Percentiles rank a stretch among this genome's conserved stretches.
Evolutionary conservation across 37 sponge, comb jelly and placozoan species (phyloP).

Genomic region (Chondrilla cf. caribensis): DNA sequence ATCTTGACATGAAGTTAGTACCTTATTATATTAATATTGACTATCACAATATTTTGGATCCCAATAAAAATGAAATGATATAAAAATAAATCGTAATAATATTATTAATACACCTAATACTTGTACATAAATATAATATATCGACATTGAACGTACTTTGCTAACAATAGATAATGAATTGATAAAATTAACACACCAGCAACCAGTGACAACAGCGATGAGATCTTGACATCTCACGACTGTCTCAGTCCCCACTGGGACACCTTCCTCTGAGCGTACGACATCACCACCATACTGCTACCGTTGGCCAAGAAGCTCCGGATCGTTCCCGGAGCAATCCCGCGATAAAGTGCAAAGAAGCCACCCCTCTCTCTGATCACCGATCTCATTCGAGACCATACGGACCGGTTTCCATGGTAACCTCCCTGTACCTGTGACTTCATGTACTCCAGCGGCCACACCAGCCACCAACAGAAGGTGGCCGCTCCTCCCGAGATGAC

Average conservation of each 20-base stretch:
- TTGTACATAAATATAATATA: too few relatives aligned
- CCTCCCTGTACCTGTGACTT: conserved; percentile 93
- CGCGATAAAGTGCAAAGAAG: conserved; percentile 85
- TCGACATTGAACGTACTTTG: too few relatives aligned
- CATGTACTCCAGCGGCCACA: conserved; percentile 99
- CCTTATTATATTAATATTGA: too few relatives aligned
- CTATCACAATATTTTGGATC: too few relatives aligned
- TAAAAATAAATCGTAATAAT: too few relatives aligned
- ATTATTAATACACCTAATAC: too few relatives aligned
- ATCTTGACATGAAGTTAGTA: too few relatives aligned
- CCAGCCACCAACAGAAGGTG: conserved; percentile 96
- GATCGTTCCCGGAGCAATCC: conserved; percentile 92
- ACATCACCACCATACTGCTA: conserved; percentile 96
- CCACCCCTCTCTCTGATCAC: conserved; percentile 84
- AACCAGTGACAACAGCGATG: too few relatives aligned
- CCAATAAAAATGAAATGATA: too few relatives aligned
- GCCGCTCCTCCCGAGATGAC: conserved; percentile 86
- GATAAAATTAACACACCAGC: too few relatives aligned
- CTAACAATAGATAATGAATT: too few relatives aligned
- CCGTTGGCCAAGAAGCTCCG: conserved; percentile 97
- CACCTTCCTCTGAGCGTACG: conserved; percentile 85
- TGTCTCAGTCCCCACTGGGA: conserved; percentile 86
- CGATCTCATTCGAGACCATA: conserved; percentile 56
- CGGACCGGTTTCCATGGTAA: conserved; percentile 68
- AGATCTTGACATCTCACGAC: too few relatives aligned